These are phyloP conservation scores for Biston betularia DNA, from an alignment of 2,888 invertebrate species.

Conservation along the genomic window DNA sequence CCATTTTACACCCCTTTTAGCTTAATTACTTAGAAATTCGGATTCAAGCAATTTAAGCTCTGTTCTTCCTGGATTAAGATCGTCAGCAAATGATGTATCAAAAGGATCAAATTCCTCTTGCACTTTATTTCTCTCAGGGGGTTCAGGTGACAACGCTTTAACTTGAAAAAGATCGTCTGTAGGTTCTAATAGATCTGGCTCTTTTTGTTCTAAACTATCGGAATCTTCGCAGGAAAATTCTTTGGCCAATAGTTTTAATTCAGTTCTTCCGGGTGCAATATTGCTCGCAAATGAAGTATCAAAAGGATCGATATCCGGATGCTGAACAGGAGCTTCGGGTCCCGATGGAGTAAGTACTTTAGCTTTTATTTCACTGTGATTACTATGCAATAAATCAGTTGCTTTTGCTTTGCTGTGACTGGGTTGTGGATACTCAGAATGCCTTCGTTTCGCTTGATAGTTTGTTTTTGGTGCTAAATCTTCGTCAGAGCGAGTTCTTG, in stretches of 20 bases:
- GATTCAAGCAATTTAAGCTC: slow-evolving; percentile 92
- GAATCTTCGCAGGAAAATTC: slow-evolving; percentile 88
- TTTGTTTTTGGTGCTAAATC: slow-evolving; percentile 85
- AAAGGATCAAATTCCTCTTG: slow-evolving; percentile 90
- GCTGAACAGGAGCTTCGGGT: slow-evolving; percentile 58
- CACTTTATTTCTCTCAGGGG: slow-evolving; percentile 61
- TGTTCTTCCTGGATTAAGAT: slow-evolving; percentile 91
- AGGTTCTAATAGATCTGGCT: slow-evolving; percentile 80
- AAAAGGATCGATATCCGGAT: slow-evolving; percentile 91
- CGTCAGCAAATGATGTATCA: slow-evolving; percentile 92
- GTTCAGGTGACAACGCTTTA: slow-evolving; percentile 91
- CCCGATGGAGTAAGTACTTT: slow-evolving; percentile 89
- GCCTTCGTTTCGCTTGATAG: slow-evolving; percentile 74
- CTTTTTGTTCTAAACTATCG: slow-evolving; percentile 63
- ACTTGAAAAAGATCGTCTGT: slow-evolving; percentile 86
- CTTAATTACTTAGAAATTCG: slow-evolving; percentile 83
- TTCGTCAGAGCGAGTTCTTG: slow-evolving; percentile 88
- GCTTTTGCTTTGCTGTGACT: slow-evolving; percentile 59
- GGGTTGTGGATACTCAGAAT: slow-evolving; percentile 80
- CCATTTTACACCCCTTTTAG: slow-evolving; percentile 80
- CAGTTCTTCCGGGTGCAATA: slow-evolving; percentile 91
- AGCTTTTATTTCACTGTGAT: slow-evolving; percentile 67
- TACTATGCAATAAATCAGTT: slow-evolving; percentile 71
- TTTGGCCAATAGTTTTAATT: slow-evolving; percentile 91
- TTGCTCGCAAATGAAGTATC: slow-evolving; percentile 94